Base-by-base conservation (phyloP, 2,888 invertebrate species). In the Phania funesta region DNA sequence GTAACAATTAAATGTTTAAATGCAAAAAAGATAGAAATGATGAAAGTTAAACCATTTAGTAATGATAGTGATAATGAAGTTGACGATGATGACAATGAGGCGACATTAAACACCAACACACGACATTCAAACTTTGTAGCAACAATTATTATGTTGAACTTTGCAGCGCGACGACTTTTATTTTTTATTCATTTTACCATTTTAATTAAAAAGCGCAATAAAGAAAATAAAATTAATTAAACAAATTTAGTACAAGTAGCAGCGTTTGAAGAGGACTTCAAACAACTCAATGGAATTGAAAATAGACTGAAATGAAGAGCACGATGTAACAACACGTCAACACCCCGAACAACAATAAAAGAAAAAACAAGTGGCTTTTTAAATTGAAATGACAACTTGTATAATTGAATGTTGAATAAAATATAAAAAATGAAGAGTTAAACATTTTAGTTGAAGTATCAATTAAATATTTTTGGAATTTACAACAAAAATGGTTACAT, bases 171-270 rank as follows among this genome's bases (percentile, higher is more conserved):
- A 38, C 20, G 68, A 73, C 4, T 56, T 7, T 18, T 44, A 20
- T 20, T 16, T 29, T 56, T 60, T 44, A 7, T 54, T 41, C 2
- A 26, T 52, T 29, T 38, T 56, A n/a, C 1, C 83, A 83, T 85
- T 86, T 86, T 87, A 86, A 87, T 87, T 87, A 87, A 87, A 87
- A 86, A 85, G 86, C 83, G 74, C 83, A 85, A 85, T 86, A 85
- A 86, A 86, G 86, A 78, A 77, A 78, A 77, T 74, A 85, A 85
- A 86, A 85, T 85, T 87, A 88, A 87, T 88, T 87, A 87, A 87
- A 86, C 83, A 84, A 81, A 86, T 85, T 86, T 85, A 56, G n/a
- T 26, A 65, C 70, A 50, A 67, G 20, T 18, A 58, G 46, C 26
- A 58, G 48, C 29, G 60, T 68, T 85, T 85, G 78, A 86, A 85